Evolutionary conservation across 2,797 vertebrate species (phyloP), one percentile per base, ranked within the genome.

Genomic region (Lithobates pipiens): DNA sequence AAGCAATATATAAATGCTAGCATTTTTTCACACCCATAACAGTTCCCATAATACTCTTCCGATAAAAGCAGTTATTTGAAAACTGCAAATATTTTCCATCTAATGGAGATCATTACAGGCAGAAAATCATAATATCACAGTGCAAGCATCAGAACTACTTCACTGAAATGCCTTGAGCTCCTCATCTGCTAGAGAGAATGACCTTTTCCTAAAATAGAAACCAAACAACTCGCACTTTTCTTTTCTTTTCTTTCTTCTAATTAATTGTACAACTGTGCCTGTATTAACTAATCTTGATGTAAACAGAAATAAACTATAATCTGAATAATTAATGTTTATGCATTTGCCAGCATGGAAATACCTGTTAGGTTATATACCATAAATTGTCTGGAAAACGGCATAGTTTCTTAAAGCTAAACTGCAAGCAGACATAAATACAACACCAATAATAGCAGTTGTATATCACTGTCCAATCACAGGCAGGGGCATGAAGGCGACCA

Each of bases 311-410:
- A 69, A 72, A 70, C 16, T 72, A 42, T 29, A 39, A 36, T 72
- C 36, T 15, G 54, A 72, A 80, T 72, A 46, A 57, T 80, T 74
- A 46, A 82, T 82, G 71, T 73, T 63, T 63, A 75, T 71, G 34
- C 27, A 80, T n/a, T 57, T 74, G 50, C 68, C 70, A 80, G 44
- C 68, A 72, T 39, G 16, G 42, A 32, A 80, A 80, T 25, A 25
- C 67, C 54, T 50, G 46, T 54, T 10, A 57, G 65, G 25, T 10
- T 29, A 25, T 29, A 10, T 29, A 67, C 10, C n/a, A 27, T 29
- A 13, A 25, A 67, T 25, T 25, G n/a, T 2, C 25, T 29, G 18
- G 18, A 3, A 21, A 23, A 10, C 61, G 10, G 23, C n/a, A 65
- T 5, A 25, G 10, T 67, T 15, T 67, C 13, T 67, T 54, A 21